A percentile compares a stretch with the other conserved stretches of the same genome.
phyloP scores from a whole-genome alignment of 1,140 invertebrate species.

The Lepidurus packardi region DNA sequence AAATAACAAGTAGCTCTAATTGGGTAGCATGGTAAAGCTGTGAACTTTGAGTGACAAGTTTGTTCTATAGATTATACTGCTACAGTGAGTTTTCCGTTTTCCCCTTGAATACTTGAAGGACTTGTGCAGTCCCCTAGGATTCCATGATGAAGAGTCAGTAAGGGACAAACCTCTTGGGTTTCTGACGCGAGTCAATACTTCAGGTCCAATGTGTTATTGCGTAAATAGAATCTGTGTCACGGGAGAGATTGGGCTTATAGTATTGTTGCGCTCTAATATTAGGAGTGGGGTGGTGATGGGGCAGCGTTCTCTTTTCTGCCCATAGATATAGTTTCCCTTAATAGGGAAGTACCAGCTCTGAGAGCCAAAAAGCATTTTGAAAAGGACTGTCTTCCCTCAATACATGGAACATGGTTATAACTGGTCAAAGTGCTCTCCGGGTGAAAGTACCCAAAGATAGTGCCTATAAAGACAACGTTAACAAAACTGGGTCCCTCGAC shows the following conservation, averaged over 20 bases:
- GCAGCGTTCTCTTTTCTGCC: not conserved
- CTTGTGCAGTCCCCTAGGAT: not conserved
- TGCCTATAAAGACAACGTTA: slow-evolving; percentile 18
- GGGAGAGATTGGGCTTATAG: not conserved
- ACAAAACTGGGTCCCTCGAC: not conserved
- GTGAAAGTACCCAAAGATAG: slow-evolving; percentile 4
- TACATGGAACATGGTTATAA: slow-evolving; percentile 1
- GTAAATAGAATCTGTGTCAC: slow-evolving; percentile 5
- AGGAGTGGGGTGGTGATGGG: too few relatives aligned
- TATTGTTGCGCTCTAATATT: not conserved
- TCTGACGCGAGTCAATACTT: not conserved
- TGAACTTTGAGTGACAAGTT: too few relatives aligned
- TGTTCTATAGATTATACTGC: too few relatives aligned
- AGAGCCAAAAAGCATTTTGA: not conserved
- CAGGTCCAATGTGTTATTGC: slow-evolving; percentile 4
- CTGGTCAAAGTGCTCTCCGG: slow-evolving; percentile 12
- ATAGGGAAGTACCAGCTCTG: not conserved
- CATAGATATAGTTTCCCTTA: not conserved
- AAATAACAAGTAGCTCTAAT: too few relatives aligned
- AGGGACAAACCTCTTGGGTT: not conserved
- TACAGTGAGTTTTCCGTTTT: too few relatives aligned
- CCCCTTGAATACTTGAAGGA: too few relatives aligned
- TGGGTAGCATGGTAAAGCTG: too few relatives aligned
- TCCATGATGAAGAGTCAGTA: not conserved
- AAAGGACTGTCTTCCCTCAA: not conserved